Base-by-base conservation (phyloP, 2,888 invertebrate species). In the Phaonia tiefii region DNA sequence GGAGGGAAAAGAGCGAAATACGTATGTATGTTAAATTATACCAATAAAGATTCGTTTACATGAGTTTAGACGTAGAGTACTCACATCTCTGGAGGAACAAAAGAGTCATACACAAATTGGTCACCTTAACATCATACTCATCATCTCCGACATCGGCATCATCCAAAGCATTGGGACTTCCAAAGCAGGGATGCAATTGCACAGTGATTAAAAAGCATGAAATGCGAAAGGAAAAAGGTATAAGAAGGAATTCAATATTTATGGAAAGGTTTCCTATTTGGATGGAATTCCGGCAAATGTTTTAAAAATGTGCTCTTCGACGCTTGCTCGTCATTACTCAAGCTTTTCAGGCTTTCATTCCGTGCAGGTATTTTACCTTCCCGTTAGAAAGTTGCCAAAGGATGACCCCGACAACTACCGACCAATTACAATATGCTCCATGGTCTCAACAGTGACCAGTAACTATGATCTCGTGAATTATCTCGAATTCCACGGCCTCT, bases 111-210 rank as follows among this genome's bases (percentile, higher is more conserved):
- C 72, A 73, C 37, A 70, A 80, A 79, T 74, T 82, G 82, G 79
- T 76, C 82, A 82, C 79, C 76, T 76, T 58, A 76, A 76, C 73
- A 76, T 65, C 70, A 75, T 79, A 72, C 73, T 66, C 73, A 73
- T 73, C 72, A 69, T 54, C 56, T 51, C 13, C 51, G 4, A n/a
- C 20, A 63, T 63, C 13, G 54, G 49, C 42, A 22, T 13, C 22
- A 63, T 7, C 63, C 31, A 63, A 15, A 31, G 8, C 31, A 31
- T 5, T 8, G 31, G 8, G 31, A 31, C 31, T 31, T 31, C 31
- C 31, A 5, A 31, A n/a, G n/a, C n/a, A n/a, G n/a, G n/a, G n/a
- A n/a, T n/a, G n/a, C n/a, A n/a, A n/a, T n/a, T n/a, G n/a, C n/a
- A n/a, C n/a, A n/a, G n/a, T n/a, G n/a, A n/a, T n/a, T n/a, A n/a